Conservation (phyloP, 2,888 invertebrate genomes). For the Esperia sulphurella region DNA sequence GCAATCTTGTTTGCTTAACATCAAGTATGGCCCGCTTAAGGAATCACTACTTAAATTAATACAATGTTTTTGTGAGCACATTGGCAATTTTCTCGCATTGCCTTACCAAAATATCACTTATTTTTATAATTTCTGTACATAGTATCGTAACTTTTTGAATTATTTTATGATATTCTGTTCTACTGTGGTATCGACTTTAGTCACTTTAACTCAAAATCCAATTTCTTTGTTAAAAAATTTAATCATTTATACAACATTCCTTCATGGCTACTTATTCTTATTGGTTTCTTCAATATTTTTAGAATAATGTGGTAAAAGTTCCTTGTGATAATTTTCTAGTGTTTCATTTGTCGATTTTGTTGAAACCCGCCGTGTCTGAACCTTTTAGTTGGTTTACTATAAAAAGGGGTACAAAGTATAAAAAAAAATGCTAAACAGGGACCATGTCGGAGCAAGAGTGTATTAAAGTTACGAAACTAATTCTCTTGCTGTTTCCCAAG, state of each 20-base stretch:
- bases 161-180: slow-evolving; percentile 5
- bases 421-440: slow-evolving; percentile 15
- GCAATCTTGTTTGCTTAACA: background rate
- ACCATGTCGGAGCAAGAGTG: slow-evolving; percentile 16
- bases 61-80: background rate
- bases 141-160: slow-evolving; percentile 7
- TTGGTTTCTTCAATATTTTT: slow-evolving; percentile 2
- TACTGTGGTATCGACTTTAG: background rate
- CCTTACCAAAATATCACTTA: slow-evolving; percentile 18
- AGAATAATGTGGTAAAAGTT: slow-evolving; percentile 11
- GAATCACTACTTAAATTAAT: background rate
- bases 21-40: background rate
- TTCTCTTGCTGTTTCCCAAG: slow-evolving; percentile 22
- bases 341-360: background rate
- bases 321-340: slow-evolving; percentile 11
- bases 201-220: background rate
- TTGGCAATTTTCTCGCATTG: too few relatives aligned
- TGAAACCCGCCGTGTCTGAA: background rate
- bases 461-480: background rate
- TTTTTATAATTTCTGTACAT: slow-evolving; percentile 13
- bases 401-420: background rate
- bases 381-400: background rate
- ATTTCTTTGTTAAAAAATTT: background rate
- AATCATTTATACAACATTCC: slow-evolving; percentile 8
- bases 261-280: slow-evolving; percentile 2